phyloP scores from a whole-genome alignment of 2,888 invertebrate genomes.

The Mythimna vitellina region DNA sequence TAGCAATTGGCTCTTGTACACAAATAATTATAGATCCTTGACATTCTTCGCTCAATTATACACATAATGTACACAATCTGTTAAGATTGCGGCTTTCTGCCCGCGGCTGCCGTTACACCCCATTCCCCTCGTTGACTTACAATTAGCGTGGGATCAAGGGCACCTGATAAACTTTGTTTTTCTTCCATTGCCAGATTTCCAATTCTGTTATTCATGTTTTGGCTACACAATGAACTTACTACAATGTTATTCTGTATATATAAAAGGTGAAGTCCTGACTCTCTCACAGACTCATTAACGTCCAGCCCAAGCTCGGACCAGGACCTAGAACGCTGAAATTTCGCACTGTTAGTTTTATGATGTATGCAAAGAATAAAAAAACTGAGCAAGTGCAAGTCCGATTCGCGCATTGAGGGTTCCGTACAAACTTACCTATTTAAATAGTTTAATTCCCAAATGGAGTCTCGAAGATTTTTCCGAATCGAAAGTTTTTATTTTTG shows the following conservation, averaged over 20 bases:
- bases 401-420: too few species aligned
- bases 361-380: too few species aligned
- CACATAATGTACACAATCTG: conserved; percentile 40
- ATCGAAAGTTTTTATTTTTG: too few species aligned
- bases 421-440: too few species aligned
- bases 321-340: too few species aligned
- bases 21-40: conserved; percentile 18
- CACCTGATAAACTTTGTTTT: conserved; percentile 57
- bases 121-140: conserved; percentile 47
- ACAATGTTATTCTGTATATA: neutral
- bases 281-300: too few species aligned
- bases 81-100: conserved; percentile 41
- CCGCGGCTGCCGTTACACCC: conserved; percentile 32
- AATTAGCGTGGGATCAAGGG: conserved; percentile 46
- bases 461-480: too few species aligned
- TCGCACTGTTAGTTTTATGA: too few species aligned
- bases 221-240: neutral
- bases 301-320: too few species aligned
- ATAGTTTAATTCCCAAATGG: too few species aligned
- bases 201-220: conserved; percentile 34
- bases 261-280: too few species aligned
- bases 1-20: conserved; percentile 16
- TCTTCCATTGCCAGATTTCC: conserved; percentile 47
- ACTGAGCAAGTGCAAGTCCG: too few species aligned
- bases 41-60: conserved; percentile 37